Percentiles rank a stretch among this genome's conserved stretches.
phyloP scores from a whole-genome alignment of 2,797 vertebrate genomes.

The Mus spretus region DNA sequence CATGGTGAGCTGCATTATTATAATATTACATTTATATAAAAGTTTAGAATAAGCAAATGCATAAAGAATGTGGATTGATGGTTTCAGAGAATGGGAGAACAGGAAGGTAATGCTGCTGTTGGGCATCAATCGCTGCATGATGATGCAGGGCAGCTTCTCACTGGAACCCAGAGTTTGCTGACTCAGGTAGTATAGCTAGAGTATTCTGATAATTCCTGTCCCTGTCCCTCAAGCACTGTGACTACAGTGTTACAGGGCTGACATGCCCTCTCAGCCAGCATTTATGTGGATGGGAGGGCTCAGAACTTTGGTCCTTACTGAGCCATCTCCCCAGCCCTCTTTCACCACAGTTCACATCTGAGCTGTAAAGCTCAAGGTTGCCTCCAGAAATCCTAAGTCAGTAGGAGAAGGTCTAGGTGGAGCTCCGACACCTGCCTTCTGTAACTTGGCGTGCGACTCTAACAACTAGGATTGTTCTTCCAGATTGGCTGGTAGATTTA shows the following conservation, averaged over 20 bases:
- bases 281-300: neutral
- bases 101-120: neutral
- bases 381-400: conserved; percentile 8
- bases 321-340: neutral
- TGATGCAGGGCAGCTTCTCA: neutral
- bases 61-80: neutral
- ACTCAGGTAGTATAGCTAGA: neutral
- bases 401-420: neutral
- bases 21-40: neutral
- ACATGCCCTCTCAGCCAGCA: neutral
- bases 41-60: neutral
- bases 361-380: neutral
- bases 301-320: neutral
- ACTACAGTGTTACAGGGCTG: neutral
- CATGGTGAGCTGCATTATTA: neutral
- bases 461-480: neutral
- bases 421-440: neutral
- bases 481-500: neutral
- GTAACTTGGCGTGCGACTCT: neutral
- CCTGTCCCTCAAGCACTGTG: neutral
- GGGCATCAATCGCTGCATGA: neutral
- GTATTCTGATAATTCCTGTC: neutral
- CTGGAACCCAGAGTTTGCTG: neutral
- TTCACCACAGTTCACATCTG: neutral
- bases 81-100: neutral